Base-by-base conservation (phyloP, 2,113 vertebrate genomes). In the Lates calcarifer region DNA sequence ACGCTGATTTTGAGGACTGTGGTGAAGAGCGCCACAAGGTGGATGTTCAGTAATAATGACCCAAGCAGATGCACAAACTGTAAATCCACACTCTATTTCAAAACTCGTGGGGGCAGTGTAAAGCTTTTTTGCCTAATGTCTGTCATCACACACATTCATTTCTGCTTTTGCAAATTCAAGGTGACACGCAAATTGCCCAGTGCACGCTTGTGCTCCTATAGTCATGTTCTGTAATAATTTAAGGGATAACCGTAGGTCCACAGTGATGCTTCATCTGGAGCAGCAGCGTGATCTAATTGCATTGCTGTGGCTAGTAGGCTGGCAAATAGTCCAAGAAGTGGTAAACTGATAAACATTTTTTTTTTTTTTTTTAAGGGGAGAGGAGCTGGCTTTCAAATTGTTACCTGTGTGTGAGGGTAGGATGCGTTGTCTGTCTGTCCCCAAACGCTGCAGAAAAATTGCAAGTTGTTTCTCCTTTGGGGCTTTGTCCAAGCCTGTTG, bases 401-500 rank as follows among this genome's bases (percentile, higher is more conserved):
- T 92, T 94, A 90, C 90, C 90, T 92, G 84, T 92, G 85, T 47
- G 85, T 89, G 89, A 39, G 84, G 88, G 90, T 89, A 86, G 77
- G 87, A 88, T 87, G 90, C 74, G 75, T 70, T 75, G 91, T 92
- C 89, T 92, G 82, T 91, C 90, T 79, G 79, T 87, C 43, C 82
- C 89, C 51, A 91, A 90, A 82, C 78, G 89, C 56, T 92, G 91
- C 49, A 93, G 93, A 87, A 91, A 92, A 88, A 94, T 82, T 83
- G 89, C 90, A 86, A 91, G 93, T 62, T 91, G 90, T 91, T 92
- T 92, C 82, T 94, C 91, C 90, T 92, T 94, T 85, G 91, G 93
- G 75, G 88, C 92, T 91, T 89, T 92, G 86, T 93, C 91, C 91
- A 93, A 92, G 83, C 91, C 91, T 76, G 87, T 88, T 77, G 89